A percentile compares a stretch with the other conserved stretches of the same genome.
phyloP scores from a whole-genome alignment of 2,113 vertebrate species.

The Dermatemys mawii region DNA sequence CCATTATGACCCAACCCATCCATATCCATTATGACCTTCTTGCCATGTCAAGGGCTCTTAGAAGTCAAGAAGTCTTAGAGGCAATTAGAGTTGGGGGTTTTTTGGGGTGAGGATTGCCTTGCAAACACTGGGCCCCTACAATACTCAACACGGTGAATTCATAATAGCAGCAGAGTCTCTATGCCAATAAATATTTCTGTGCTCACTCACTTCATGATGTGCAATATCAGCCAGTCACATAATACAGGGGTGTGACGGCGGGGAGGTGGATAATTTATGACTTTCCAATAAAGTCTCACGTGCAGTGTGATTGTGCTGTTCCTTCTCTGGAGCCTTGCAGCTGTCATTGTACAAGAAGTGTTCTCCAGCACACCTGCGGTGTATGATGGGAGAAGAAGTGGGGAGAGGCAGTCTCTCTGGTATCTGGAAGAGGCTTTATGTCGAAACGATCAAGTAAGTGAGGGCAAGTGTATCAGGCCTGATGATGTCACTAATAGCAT shows the following conservation, averaged over 20 bases:
- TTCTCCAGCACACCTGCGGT: neutral
- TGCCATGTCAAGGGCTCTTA: neutral
- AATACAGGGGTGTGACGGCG: fast-evolving
- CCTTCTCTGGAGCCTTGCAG: neutral
- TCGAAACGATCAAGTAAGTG: fast-evolving
- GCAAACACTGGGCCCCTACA: neutral
- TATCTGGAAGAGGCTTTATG: neutral
- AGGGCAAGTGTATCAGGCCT: fast-evolving
- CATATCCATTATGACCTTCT: neutral
- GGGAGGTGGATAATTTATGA: neutral
- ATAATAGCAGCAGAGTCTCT: neutral
- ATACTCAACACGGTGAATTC: constrained; percentile 1
- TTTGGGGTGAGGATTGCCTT: constrained; percentile 23
- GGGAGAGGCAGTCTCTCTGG: neutral
- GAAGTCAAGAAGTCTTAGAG: neutral
- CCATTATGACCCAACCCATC: too few relatives aligned
- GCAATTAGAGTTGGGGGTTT: constrained; percentile 1
- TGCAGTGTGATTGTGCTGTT: neutral
- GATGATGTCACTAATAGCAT: neutral
- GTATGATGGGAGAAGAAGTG: neutral
- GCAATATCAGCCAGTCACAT: neutral
- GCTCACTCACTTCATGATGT: neutral
- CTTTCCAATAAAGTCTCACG: neutral
- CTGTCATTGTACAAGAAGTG: neutral
- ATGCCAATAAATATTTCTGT: neutral